Evolutionary conservation across 2,113 vertebrate species (phyloP), one percentile per base, ranked within the genome.

Genomic region (Orycteropus afer): DNA sequence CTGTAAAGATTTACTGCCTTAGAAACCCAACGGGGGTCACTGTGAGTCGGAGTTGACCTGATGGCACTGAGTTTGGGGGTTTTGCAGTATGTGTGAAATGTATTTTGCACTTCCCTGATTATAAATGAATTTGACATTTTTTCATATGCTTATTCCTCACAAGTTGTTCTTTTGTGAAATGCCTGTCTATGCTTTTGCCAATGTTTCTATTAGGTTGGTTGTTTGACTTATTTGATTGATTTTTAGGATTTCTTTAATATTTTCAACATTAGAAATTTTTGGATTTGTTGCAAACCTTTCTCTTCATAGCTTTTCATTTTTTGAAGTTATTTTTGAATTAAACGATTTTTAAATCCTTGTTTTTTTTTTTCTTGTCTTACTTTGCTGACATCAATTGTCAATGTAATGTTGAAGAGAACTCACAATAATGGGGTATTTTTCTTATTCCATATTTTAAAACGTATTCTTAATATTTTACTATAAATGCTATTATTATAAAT

Each of bases 311-410:
- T 69, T 61, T 84, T 84, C 14, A 32, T 9, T 78, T 89, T 69
- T 84, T 79, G 77, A 95, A 47, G 53, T 9, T 63, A 14, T 47
- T 37, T 92, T 95, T 79, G 29, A 63, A 79, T 92, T 78, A 89
- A 92, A 71, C 15, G 45, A 55, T 63, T 13, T 15, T 87, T 86
- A 69, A 57, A 47, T 91, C 34, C 57, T 47, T 23, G 29, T 83
- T 84, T 65, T 23, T n/a, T 83, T 84, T 65, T 27, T 78, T 71
- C 42, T 79, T 78, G n/a, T 88, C 71, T 88, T 57, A 92, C 42
- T 53, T 77, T 79, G 45, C n/a, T 63, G 37, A 32, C n/a, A 71
- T n/a, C n/a, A 71, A 47, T 71, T 34, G 55, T 40, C n/a, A 61
- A 7, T 37, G 23, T 32, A 73, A 74, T 63, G 13, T 74, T 53